phyloP scores from a whole-genome alignment of 2,113 vertebrate genomes.

The Brachyistius frenatus region DNA sequence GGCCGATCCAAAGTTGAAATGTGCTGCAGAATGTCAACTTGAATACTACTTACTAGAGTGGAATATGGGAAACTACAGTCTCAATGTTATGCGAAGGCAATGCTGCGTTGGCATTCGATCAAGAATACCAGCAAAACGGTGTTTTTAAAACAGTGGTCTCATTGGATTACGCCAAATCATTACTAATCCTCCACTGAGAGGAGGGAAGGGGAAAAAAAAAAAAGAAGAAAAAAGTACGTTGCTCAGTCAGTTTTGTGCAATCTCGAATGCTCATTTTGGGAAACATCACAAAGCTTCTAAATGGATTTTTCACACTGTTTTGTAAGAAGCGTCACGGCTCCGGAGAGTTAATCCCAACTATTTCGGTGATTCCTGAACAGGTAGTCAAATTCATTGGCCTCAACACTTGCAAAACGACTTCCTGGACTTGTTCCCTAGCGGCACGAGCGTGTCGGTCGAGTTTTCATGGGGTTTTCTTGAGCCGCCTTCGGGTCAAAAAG shows the following conservation, averaged over 20 bases:
- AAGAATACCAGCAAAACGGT: constrained; percentile 51
- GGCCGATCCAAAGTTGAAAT: constrained; percentile 47
- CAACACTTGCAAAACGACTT: background rate
- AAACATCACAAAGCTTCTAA: no score
- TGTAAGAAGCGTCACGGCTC: background rate
- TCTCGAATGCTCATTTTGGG: no score
- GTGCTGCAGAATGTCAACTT: constrained; percentile 61
- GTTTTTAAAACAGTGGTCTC: constrained; percentile 60
- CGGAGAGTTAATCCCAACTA: no score
- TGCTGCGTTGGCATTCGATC: constrained; percentile 47
- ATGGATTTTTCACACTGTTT: background rate
- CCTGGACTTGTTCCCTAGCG: background rate
- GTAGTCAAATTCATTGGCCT: no score
- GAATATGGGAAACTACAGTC: constrained; percentile 51
- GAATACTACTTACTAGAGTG: constrained; percentile 31
- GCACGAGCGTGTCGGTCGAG: no score
- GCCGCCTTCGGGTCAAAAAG: no score
- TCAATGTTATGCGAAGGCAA: constrained; percentile 63
- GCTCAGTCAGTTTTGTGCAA: background rate
- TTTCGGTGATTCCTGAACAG: no score
- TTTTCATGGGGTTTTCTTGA: no score
- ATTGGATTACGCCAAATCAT: constrained; percentile 32
- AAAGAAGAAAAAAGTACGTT: background rate
- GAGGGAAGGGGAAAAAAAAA: background rate
- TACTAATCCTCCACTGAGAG: constrained; percentile 33